Evolutionary conservation across 1,140 invertebrate species (phyloP), one percentile per base, ranked within the genome.

Genomic region (Aphis gossypii): DNA sequence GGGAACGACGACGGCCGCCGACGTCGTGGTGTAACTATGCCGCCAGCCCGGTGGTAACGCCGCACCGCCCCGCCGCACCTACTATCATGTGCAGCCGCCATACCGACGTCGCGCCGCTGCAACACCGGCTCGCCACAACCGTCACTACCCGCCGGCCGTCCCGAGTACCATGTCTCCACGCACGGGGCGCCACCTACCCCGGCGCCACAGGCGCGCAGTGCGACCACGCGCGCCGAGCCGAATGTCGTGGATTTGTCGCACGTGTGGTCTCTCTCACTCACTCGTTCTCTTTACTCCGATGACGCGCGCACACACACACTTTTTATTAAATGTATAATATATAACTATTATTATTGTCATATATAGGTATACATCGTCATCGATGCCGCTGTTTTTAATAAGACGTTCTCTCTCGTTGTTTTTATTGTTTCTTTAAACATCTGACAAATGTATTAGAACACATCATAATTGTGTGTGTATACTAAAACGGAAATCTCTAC

Each of bases 201-300:
- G 82, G 92, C 92, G 92, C 92, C 92, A 93, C n/a, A 48, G 48
- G 92, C 14, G 20, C 2, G 68, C 91, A 93, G 92, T 93, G 92
- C 92, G 92, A 93, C 92, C 92, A 93, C 92, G 92, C 92, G 82
- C 92, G 92, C 92, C 76, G 76, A 84, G 35, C 92, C 82, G 92
- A 93, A 93, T 93, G 82, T 93, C 92, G 92, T 83, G 92, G 68
- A 93, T 84, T 20, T 44, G 60, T 92, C 76, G 90, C 82, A 56
- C 82, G 92, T 56, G 92, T 92, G 92, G 90, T 91, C 90, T 23
- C n/a, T 41, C 41, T 76, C 60, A 5, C 23, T 30, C 9, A 9
- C 21, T n/a, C 30, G 2, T 87, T 44, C 86, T 88, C 86, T 7
- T 51, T 21, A 0, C 11, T 25, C 41, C 84, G 83, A 51, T 51